These are phyloP conservation scores for Leptodactylus fuscus DNA, from an alignment of 2,113 vertebrate genomes.

Conservation along the genomic window DNA sequence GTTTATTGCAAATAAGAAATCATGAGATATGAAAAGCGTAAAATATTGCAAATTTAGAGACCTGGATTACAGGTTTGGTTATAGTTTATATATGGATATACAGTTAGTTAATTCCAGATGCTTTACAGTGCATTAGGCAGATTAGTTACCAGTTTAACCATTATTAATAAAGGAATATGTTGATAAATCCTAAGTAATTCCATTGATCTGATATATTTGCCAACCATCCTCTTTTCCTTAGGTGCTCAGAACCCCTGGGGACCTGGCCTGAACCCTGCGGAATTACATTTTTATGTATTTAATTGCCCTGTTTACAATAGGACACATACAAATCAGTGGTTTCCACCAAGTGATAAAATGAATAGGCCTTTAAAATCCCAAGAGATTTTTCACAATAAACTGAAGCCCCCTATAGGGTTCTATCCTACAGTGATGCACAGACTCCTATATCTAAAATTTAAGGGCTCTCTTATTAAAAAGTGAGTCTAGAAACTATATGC, in stretches of 20 bases:
- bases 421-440: no score
- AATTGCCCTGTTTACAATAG: neutral
- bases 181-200: neutral
- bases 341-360: neutral
- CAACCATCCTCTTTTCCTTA: neutral
- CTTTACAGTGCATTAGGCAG: neutral
- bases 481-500: no score
- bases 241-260: neutral
- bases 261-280: neutral
- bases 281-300: neutral
- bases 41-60: neutral
- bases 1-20: neutral
- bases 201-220: neutral
- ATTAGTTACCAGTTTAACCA: neutral
- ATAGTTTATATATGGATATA: neutral
- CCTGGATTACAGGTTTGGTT: neutral
- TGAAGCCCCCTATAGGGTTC: constrained; percentile 35
- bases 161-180: neutral
- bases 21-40: neutral
- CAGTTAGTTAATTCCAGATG: neutral
- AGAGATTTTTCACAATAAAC: constrained; percentile 10
- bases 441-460: no score
- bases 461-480: no score
- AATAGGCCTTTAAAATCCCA: constrained; percentile 35
- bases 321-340: neutral